phyloP scores from a whole-genome alignment of 2,797 vertebrate species.

The Melanotaenia trifasciata region DNA sequence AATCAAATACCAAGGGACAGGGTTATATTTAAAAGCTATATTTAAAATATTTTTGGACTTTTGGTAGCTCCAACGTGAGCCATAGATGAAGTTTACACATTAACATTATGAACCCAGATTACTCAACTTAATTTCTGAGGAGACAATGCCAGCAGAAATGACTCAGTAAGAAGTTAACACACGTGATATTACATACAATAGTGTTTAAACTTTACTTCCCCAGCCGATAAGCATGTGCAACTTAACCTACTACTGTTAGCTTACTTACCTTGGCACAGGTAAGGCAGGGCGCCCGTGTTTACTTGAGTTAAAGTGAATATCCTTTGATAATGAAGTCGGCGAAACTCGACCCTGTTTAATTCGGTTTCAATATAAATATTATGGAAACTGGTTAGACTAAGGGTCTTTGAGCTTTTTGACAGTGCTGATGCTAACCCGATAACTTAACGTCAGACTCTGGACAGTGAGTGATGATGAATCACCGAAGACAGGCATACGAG shows the following conservation, averaged over 20 bases:
- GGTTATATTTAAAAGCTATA: not conserved
- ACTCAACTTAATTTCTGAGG: not conserved
- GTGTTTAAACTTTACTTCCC: not conserved
- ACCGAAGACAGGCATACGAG: not conserved
- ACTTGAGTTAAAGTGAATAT: slow-evolving; percentile 4
- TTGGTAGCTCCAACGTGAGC: not conserved
- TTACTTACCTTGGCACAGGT: slow-evolving; percentile 45
- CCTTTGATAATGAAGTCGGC: slow-evolving; percentile 2
- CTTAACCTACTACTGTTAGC: not conserved
- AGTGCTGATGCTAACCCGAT: slow-evolving; percentile 1
- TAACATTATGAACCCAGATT: not conserved
- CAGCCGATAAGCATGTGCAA: not conserved
- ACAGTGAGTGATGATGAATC: not conserved
- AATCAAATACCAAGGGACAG: not conserved
- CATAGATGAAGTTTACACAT: not conserved
- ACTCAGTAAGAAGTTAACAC: not conserved
- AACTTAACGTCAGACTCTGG: not conserved
- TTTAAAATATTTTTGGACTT: not conserved
- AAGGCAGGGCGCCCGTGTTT: slow-evolving; percentile 26
- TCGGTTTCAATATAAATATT: not conserved
- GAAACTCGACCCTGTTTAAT: not conserved
- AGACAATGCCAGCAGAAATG: not conserved
- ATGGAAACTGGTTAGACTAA: not conserved
- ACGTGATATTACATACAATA: not conserved
- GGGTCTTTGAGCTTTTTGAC: not conserved